Evolutionary conservation across 2,113 vertebrate genomes (phyloP).

Genomic region (Cebidichthys violaceus): DNA sequence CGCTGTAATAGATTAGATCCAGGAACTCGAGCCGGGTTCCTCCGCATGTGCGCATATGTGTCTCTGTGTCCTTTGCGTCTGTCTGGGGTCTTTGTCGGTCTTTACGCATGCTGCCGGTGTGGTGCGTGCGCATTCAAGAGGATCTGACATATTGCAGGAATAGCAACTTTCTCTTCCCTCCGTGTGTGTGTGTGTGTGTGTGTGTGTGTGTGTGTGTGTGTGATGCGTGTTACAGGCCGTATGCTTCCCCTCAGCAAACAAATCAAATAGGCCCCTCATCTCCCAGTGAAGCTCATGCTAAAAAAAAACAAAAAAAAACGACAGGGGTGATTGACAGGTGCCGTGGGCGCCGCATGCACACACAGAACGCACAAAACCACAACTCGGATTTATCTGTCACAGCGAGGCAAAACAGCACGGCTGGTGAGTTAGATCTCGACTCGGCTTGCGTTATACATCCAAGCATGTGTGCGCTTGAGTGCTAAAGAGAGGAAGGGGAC

Average conservation of each 20-base stretch:
- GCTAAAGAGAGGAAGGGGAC: conserved; percentile 42
- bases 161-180: conserved; percentile 48
- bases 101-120: conserved; percentile 6
- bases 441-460: conserved; percentile 58
- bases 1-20: conserved; percentile 38
- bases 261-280: conserved; percentile 77
- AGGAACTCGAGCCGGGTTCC: conserved; percentile 14
- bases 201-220: conserved; percentile 64
- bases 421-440: conserved; percentile 54
- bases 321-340: conserved; percentile 75
- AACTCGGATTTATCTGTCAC: conserved; percentile 64
- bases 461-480: conserved; percentile 42
- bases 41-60: background rate
- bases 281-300: conserved; percentile 71
- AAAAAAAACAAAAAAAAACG: no score
- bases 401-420: conserved; percentile 45
- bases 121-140: conserved; percentile 37
- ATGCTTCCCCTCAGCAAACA: conserved; percentile 72
- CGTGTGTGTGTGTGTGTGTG: conserved; percentile 60
- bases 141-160: conserved; percentile 61
- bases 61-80: conserved; percentile 28
- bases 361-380: conserved; percentile 61
- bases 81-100: conserved; percentile 26
- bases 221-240: conserved; percentile 62
- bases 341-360: conserved; percentile 62